Evolutionary conservation across 2,113 vertebrate genomes (phyloP).

Genomic region (Ptilonorhynchus violaceus): DNA sequence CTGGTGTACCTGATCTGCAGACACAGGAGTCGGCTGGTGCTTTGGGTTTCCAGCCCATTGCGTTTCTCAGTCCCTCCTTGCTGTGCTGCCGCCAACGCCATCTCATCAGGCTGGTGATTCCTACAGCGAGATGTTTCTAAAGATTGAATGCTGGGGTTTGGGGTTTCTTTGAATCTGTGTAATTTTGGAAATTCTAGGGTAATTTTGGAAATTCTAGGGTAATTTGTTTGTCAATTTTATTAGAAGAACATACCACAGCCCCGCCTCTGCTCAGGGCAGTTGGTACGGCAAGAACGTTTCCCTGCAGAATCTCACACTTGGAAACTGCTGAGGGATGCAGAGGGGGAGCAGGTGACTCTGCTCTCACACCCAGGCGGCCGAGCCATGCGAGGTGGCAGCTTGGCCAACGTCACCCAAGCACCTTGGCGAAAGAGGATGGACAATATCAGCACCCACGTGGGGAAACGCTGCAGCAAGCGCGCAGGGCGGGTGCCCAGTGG

Average conservation of each 20-base stretch:
- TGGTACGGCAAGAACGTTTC: background rate
- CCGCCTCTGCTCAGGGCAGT: background rate
- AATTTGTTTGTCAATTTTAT: background rate
- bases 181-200: background rate
- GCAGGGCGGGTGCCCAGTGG: accelerated
- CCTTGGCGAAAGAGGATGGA: background rate
- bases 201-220: background rate
- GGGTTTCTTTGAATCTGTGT: background rate
- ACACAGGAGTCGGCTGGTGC: background rate
- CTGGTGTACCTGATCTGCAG: background rate
- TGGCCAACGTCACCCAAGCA: background rate
- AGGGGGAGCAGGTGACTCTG: background rate
- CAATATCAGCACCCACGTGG: accelerated
- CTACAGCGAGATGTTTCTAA: background rate
- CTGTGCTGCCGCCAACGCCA: accelerated
- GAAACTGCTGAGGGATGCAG: accelerated
- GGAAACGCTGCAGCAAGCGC: accelerated
- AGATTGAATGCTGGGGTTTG: background rate
- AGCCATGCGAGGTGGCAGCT: accelerated
- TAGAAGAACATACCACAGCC: background rate
- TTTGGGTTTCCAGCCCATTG: background rate
- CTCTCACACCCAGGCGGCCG: accelerated
- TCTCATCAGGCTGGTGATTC: background rate
- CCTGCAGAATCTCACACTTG: accelerated
- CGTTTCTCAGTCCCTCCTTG: background rate